Conservation (phyloP, 1,140 invertebrate genomes). For the Helicoverpa zea region DNA sequence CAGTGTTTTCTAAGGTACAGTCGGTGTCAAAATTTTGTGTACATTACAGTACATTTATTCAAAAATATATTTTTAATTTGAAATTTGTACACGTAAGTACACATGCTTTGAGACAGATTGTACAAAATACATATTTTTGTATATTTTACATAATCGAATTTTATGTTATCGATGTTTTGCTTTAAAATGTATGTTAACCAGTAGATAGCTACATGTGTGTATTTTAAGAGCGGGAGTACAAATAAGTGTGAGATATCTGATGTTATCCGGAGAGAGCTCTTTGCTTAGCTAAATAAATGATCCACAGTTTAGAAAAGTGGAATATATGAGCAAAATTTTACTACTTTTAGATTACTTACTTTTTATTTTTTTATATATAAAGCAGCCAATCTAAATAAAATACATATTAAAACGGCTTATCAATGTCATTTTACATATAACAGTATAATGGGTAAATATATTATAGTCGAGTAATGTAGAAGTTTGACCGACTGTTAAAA, state of each 20-base stretch:
- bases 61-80: not conserved
- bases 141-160: slow-evolving; percentile 34
- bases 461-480: slow-evolving; percentile 1
- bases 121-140: slow-evolving; percentile 43
- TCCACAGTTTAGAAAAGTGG: slow-evolving; percentile 22
- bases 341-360: not conserved
- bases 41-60: not conserved
- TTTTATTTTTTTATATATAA: slow-evolving; percentile 10
- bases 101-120: slow-evolving; percentile 18
- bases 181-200: slow-evolving; percentile 42
- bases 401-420: slow-evolving; percentile 4
- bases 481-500: not conserved
- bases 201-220: slow-evolving; percentile 41
- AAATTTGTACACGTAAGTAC: not conserved
- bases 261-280: not conserved
- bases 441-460: not conserved
- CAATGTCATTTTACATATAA: not conserved
- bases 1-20: slow-evolving; percentile 39
- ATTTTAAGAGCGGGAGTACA: slow-evolving; percentile 41
- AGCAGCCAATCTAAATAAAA: slow-evolving; percentile 11
- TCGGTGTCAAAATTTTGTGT: slow-evolving; percentile 27
- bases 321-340: slow-evolving; percentile 15
- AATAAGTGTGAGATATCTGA: slow-evolving; percentile 35
- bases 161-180: slow-evolving; percentile 44
- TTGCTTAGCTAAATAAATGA: slow-evolving; percentile 37